Conservation (phyloP, 23 tunicate genomes). For the Pegea sp. region DNA sequence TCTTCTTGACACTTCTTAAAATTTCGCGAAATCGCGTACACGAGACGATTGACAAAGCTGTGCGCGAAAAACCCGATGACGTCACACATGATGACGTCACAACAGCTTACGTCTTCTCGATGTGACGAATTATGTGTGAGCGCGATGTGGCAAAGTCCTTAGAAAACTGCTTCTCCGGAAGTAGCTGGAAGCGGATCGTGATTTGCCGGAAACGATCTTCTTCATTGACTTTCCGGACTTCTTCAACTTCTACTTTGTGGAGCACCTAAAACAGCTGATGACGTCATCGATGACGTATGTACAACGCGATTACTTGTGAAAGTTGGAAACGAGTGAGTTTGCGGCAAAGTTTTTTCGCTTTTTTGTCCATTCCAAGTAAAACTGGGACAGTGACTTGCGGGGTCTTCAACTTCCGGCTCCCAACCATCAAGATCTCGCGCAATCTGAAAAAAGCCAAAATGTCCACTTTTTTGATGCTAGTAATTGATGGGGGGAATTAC, state of each 20-base stretch:
- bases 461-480: too few relatives aligned
- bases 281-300: conserved; percentile 1
- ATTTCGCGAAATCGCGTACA: not conserved
- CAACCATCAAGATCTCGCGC: conserved; percentile 84
- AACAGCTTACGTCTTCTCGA: conserved; percentile 31
- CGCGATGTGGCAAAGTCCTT: conserved; percentile 26
- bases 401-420: conserved; percentile 37
- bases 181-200: conserved; percentile 13
- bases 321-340: conserved; percentile 22
- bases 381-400: conserved; percentile 84
- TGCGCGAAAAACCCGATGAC: too few relatives aligned
- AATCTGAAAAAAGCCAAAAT: conserved; percentile 21
- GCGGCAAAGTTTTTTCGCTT: conserved; percentile 30
- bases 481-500: conserved; percentile 16
- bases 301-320: too few relatives aligned
- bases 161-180: conserved; percentile 37
- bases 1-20: not conserved
- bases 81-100: not conserved
- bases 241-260: conserved; percentile 33
- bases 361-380: conserved; percentile 3
- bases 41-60: too few relatives aligned
- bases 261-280: conserved; percentile 17
- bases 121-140: conserved; percentile 9
- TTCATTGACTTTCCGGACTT: conserved; percentile 6
- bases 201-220: conserved; percentile 14